These are phyloP conservation scores for Austrofundulus limnaeus DNA, from an alignment of 2,113 vertebrate genomes.

Conservation along the genomic window DNA sequence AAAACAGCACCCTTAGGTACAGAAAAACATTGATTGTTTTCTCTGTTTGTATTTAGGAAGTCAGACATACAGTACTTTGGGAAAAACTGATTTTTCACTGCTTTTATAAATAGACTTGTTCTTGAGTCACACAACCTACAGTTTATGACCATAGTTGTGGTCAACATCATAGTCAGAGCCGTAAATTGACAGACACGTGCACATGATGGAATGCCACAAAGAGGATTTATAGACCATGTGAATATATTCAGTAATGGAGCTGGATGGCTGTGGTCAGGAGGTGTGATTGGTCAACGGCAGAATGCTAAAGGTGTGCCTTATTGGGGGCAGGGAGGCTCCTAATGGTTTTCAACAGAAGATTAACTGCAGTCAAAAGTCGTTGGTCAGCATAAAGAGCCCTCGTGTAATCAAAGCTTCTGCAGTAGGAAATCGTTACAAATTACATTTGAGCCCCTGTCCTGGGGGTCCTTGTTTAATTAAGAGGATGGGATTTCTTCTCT, in stretches of 20 bases:
- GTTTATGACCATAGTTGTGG: background rate
- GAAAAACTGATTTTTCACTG: no score
- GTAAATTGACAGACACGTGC: background rate
- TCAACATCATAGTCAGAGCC: background rate
- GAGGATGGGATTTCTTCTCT: slow-evolving; percentile 68
- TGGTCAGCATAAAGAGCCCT: slow-evolving; percentile 77
- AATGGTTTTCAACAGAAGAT: slow-evolving; percentile 76
- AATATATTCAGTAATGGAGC: background rate
- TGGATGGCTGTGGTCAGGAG: slow-evolving; percentile 7
- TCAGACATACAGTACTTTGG: background rate
- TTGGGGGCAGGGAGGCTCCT: slow-evolving; percentile 41
- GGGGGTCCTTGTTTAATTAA: slow-evolving; percentile 78
- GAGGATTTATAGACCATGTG: background rate
- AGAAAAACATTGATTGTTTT: no score
- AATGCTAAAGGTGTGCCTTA: slow-evolving; percentile 27
- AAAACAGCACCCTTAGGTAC: no score
- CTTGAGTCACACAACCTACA: no score
- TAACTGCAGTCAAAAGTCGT: slow-evolving; percentile 74
- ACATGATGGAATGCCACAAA: background rate
- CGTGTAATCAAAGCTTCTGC: slow-evolving; percentile 68
- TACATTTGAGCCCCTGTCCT: slow-evolving; percentile 69
- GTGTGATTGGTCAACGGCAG: background rate
- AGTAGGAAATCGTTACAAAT: slow-evolving; percentile 77
- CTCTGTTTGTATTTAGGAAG: background rate
- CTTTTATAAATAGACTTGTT: no score